Conservation (phyloP, 2,113 vertebrate species). For the Hippocampus mohnikei region DNA sequence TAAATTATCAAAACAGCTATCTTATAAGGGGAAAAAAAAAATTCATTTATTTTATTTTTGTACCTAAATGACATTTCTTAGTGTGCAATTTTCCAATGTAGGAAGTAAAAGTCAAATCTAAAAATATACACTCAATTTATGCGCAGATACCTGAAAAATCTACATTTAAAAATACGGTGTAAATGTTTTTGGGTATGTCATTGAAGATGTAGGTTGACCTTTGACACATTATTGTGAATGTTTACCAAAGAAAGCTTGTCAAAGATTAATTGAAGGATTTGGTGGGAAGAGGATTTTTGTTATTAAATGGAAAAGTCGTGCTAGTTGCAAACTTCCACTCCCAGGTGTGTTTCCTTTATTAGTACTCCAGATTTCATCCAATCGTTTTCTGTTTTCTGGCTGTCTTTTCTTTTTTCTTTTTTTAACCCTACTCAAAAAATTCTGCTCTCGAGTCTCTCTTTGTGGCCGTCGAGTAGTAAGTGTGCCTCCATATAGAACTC, state of each 20-base stretch:
- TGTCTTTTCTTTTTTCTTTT: conserved; percentile 18
- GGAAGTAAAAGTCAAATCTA: too few relatives aligned
- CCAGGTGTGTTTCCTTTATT: conserved; percentile 41
- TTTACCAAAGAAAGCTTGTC: not conserved
- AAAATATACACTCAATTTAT: too few relatives aligned
- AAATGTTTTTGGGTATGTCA: not conserved
- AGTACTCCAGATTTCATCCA: conserved; percentile 40
- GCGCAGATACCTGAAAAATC: too few relatives aligned
- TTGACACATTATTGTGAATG: not conserved
- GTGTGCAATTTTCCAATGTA: too few relatives aligned
- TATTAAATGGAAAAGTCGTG: conserved; percentile 34
- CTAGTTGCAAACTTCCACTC: conserved; percentile 37
- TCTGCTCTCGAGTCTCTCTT: conserved; percentile 32
- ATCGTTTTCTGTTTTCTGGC: conserved; percentile 4
- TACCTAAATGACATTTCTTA: too few relatives aligned
- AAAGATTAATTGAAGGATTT: not conserved
- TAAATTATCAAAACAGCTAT: too few relatives aligned
- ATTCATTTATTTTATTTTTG: too few relatives aligned
- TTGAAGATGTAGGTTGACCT: not conserved
- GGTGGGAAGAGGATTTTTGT: conserved; percentile 11
- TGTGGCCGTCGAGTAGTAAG: conserved; percentile 36
- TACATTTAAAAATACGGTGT: too few relatives aligned
- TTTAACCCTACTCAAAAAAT: conserved; percentile 38
- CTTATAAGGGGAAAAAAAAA: too few relatives aligned
- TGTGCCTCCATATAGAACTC: conserved; percentile 41